Base-by-base conservation (phyloP, 2,888 invertebrate genomes). In the Listrodromus nycthemerus region DNA sequence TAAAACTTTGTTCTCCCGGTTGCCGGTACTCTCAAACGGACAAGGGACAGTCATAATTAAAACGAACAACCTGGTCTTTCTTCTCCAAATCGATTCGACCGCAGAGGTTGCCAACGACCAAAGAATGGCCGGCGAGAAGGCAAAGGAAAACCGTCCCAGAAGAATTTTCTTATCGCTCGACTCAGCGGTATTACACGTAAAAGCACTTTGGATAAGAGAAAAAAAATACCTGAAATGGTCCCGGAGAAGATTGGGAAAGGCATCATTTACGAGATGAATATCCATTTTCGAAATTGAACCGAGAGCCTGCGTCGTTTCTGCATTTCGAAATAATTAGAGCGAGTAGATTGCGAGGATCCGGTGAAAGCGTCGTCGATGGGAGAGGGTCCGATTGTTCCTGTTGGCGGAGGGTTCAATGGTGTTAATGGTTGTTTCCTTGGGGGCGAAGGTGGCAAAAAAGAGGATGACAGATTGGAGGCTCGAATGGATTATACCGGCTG, bases 251-350 rank as follows among this genome's bases (percentile, higher is more conserved):
- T 73, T 27, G 27, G 50, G 5, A 33, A 21, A 63, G 48, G 21
- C 67, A 82, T 82, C 66, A 77, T 73, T 73, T 48, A 77, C 58
- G 71, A 71, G 67, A 82, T 82, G 73, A 67, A 77, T 48, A 77
- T 61, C 73, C 82, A 82, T 77, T 77, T 58, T 69, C 16, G 16
- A 73, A 77, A 82, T 82, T 77, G 73, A 73, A 63, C 61, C 30
- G 45, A 73, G 77, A 58, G 27, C 1, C 63, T 21, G 21, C 27
- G 50, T 55, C 55, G 33, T 41, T 33, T 67, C 45, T 50, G 21
- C 66, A 30, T 71, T 50, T 73, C 50, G 67, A 33, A 50, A 52
- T 73, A 67, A 77, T 77, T 37, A 77, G 21, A 55, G 55, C 24
- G 55, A 55, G 55, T 55, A 24, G 55, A 55, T 55, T 55, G 55